Evolutionary conservation across 2,797 vertebrate species (phyloP), one percentile per base, ranked within the genome.

Genomic region (Premnoplex brunnescens): DNA sequence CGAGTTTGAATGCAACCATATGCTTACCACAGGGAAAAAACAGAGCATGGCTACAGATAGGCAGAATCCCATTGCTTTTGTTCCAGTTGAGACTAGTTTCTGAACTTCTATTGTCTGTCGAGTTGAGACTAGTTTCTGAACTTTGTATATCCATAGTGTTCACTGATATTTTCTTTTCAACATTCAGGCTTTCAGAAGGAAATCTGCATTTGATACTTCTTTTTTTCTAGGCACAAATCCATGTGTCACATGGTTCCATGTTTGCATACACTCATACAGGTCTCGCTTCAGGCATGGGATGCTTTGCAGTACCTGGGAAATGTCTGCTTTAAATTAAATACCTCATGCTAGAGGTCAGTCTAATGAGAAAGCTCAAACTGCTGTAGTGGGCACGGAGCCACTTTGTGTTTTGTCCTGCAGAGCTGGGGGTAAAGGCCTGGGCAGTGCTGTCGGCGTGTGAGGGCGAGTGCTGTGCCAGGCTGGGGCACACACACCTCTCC

Each of bases 11-110:
- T 78, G 56, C 91, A 80, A 64, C 60, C 81, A 43, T 77, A 62
- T 94, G 88, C 85, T 96, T 94, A 66, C 28, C 41, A n/a, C 8
- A 24, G 79, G 79, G 79, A 41, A 76, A 91, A 78, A 71, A 34
- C 16, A 48, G 72, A 39, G n/a, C 39, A 22, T 8, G 2, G 75
- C 67, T 59, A 34, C 21, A 84, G 87, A 88, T 44, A 85, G n/a
- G 54, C 60, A 80, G 91, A 93, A 85, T 89, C 75, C 44, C 27
- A 5, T 23, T 74, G 60, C 52, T 68, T 88, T 79, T 91, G 54
- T 92, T 88, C 2, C 12, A 69, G 64, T n/a, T 75, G 73, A 86
- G 54, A n/a, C 24, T 69, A 55, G 27, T 81, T 93, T 71, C 51
- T 86, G 44, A 88, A 34, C 56, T 75, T 46, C 37, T 56, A 10